Evolutionary conservation across 1,140 invertebrate genomes (phyloP).

Genomic region (Plectus sambesii): DNA sequence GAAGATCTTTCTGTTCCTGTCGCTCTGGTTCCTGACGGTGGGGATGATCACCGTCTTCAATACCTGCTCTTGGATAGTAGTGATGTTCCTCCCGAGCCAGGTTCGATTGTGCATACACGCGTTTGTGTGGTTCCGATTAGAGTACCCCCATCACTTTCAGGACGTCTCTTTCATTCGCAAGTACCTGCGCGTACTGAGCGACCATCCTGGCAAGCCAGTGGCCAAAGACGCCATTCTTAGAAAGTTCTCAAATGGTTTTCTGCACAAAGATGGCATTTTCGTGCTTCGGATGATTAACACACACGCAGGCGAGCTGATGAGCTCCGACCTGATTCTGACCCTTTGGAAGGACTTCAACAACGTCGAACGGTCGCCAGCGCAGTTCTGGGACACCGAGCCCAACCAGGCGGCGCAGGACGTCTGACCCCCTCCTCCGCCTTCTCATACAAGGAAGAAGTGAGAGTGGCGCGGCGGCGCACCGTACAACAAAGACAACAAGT

Average conservation of each 20-base stretch:
- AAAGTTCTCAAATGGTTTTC: background rate
- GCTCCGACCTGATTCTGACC: background rate
- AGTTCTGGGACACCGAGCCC: background rate
- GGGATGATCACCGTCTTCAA: background rate
- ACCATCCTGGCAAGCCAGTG: background rate
- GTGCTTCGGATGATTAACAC: background rate
- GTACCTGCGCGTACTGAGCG: background rate
- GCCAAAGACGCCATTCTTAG: background rate
- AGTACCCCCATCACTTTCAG: background rate
- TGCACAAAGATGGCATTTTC: background rate
- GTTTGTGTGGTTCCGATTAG: background rate
- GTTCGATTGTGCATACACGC: background rate
- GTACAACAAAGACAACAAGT: too few species aligned
- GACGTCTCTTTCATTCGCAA: background rate
- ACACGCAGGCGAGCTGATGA: background rate
- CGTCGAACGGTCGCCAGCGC: background rate
- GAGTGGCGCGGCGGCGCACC: too few species aligned
- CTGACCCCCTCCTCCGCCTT: too few species aligned
- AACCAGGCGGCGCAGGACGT: background rate
- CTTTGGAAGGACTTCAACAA: background rate
- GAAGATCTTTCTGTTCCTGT: constrained; percentile 37
- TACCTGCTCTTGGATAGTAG: background rate
- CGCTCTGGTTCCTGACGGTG: constrained; percentile 37
- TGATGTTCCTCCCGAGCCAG: background rate
- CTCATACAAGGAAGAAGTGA: too few species aligned